phyloP scores from a whole-genome alignment of 2,113 vertebrate species.

The Mesocricetus auratus region DNA sequence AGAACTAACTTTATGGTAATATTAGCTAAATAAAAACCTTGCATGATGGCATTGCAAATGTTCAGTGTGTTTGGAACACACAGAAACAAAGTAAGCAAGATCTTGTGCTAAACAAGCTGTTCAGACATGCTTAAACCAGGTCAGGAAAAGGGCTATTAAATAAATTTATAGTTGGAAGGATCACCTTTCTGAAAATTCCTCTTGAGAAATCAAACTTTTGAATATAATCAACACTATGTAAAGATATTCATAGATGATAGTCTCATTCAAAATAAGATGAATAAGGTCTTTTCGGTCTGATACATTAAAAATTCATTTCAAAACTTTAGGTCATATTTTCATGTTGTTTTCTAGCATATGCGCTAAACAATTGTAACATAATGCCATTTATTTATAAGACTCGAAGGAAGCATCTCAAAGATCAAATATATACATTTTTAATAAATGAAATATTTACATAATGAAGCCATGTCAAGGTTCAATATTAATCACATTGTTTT shows the following conservation, averaged over 20 bases:
- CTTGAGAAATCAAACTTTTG: slow-evolving; percentile 59
- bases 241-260: slow-evolving; percentile 27
- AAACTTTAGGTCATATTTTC: slow-evolving; percentile 62
- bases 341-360: slow-evolving; percentile 67
- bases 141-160: neutral
- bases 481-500: slow-evolving; percentile 89
- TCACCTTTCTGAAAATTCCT: slow-evolving; percentile 34
- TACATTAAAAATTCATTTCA: slow-evolving; percentile 48
- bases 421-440: slow-evolving; percentile 94
- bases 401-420: slow-evolving; percentile 86
- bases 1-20: neutral
- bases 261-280: slow-evolving; percentile 42
- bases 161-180: slow-evolving; percentile 30
- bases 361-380: slow-evolving; percentile 75
- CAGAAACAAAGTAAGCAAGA: neutral
- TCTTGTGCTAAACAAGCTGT: too few species aligned
- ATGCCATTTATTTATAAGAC: slow-evolving; percentile 83
- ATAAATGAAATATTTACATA: slow-evolving; percentile 92
- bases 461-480: slow-evolving; percentile 87
- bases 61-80: neutral
- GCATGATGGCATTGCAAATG: neutral
- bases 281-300: slow-evolving; percentile 22
- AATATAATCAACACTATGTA: slow-evolving; percentile 31
- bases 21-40: slow-evolving; percentile 6
- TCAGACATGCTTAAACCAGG: neutral